Conservation (phyloP, 2,797 vertebrate species). For the Rhadinocentrus ornatus region DNA sequence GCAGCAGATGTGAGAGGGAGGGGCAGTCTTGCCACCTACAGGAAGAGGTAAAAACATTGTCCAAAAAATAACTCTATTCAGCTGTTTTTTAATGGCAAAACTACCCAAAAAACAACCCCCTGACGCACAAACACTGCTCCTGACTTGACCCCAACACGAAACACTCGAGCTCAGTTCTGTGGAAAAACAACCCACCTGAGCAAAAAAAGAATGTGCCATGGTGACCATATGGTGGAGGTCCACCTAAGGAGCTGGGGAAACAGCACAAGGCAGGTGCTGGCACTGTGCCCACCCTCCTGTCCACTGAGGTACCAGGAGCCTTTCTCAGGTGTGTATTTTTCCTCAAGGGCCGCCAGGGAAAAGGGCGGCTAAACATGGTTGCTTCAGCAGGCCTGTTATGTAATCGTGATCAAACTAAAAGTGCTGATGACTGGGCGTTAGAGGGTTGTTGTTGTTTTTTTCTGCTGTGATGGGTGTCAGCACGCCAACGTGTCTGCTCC, state of each 20-base stretch:
- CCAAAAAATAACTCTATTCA: constrained; percentile 50
- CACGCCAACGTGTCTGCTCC: constrained; percentile 57
- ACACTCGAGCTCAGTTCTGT: constrained; percentile 45
- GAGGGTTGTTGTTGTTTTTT: constrained; percentile 48
- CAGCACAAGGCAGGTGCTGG: constrained; percentile 65
- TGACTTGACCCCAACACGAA: constrained; percentile 37
- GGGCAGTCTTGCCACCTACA: constrained; percentile 52
- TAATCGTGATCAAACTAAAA: constrained; percentile 76
- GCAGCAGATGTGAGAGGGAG: constrained; percentile 70
- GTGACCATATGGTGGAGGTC: constrained; percentile 80
- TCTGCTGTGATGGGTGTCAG: constrained; percentile 64
- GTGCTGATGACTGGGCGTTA: constrained; percentile 67
- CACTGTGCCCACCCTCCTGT: constrained; percentile 67
- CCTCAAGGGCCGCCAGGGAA: constrained; percentile 36
- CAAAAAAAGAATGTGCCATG: constrained; percentile 55
- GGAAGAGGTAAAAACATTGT: constrained; percentile 53
- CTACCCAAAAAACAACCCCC: constrained; percentile 1
- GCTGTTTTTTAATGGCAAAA: constrained; percentile 37
- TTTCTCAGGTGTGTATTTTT: constrained; percentile 67
- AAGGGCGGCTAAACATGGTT: constrained; percentile 49
- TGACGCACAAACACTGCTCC: constrained; percentile 36
- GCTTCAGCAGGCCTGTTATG: constrained; percentile 67
- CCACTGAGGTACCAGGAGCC: constrained; percentile 74
- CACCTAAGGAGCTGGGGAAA: constrained; percentile 72
- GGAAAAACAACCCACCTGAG: constrained; percentile 67